A percentile compares a stretch with the other conserved stretches of the same genome.
Conservation (phyloP, 2,797 vertebrate genomes). For the Chelon auratus region DNA sequence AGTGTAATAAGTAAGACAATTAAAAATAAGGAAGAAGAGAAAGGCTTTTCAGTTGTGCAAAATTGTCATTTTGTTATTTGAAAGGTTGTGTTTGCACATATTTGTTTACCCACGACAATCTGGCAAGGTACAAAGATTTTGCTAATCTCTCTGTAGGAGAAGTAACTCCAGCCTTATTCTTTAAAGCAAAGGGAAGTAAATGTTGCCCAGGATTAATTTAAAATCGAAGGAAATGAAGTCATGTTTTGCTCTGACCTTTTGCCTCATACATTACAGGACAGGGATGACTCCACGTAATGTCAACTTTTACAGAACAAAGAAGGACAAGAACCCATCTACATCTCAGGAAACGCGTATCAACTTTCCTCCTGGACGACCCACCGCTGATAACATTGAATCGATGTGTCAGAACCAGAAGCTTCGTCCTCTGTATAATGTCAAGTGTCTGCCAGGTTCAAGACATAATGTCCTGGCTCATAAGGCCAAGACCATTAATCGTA, state of each 20-base stretch:
- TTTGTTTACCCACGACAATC: too few relatives aligned
- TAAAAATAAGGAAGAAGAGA: background rate
- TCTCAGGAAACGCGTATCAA: constrained; percentile 45
- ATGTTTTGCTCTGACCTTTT: constrained; percentile 22
- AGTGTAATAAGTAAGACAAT: too few relatives aligned
- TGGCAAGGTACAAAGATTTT: too few relatives aligned
- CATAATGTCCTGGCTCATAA: constrained; percentile 67
- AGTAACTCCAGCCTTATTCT: too few relatives aligned
- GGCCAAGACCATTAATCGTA: constrained; percentile 74
- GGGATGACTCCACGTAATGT: background rate
- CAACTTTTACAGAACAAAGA: constrained; percentile 3
- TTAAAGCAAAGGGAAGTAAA: background rate
- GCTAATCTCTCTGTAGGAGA: too few relatives aligned
- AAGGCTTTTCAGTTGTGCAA: background rate
- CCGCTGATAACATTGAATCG: constrained; percentile 48
- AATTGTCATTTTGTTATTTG: too few relatives aligned
- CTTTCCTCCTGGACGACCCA: constrained; percentile 83
- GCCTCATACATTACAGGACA: constrained; percentile 54
- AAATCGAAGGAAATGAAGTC: background rate
- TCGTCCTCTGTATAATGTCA: constrained; percentile 66
- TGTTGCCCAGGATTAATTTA: background rate
- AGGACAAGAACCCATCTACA: constrained; percentile 1
- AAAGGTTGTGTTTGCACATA: too few relatives aligned
- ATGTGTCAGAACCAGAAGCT: constrained; percentile 71
- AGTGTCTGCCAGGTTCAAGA: constrained; percentile 64